Percentiles rank a stretch among this genome's conserved stretches.
These are phyloP conservation scores for Pao palembangensis DNA, from an alignment of 2,113 vertebrate species.

Conservation along the genomic window DNA sequence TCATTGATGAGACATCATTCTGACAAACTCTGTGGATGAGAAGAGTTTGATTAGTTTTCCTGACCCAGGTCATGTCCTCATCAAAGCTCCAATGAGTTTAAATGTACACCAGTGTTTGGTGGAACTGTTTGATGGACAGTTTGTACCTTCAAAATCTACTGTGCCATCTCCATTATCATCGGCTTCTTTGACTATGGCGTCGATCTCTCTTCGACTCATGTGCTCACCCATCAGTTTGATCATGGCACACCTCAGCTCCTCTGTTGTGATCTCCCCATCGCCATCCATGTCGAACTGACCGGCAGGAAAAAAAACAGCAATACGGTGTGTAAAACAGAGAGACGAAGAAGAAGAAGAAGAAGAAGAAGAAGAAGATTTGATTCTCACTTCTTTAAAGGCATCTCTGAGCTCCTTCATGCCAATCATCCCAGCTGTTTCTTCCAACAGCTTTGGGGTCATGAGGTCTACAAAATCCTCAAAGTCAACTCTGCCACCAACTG, in stretches of 20 bases:
- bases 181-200: constrained; percentile 79
- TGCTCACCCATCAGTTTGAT: constrained; percentile 80
- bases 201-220: constrained; percentile 75
- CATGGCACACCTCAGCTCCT: constrained; percentile 80
- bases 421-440: constrained; percentile 85
- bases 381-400: constrained; percentile 84
- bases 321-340: no score
- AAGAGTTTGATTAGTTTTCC: constrained; percentile 1
- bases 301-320: no score
- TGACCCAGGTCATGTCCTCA: not conserved
- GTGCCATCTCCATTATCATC: constrained; percentile 85
- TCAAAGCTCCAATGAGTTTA: not conserved
- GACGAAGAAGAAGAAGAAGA: no score
- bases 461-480: constrained; percentile 88
- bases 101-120: not conserved
- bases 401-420: constrained; percentile 84
- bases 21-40: constrained; percentile 67
- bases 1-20: constrained; percentile 73
- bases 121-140: not conserved
- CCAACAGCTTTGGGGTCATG: constrained; percentile 85
- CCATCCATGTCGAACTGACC: constrained; percentile 83
- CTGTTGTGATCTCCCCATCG: constrained; percentile 82
- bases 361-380: not conserved
- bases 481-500: constrained; percentile 84
- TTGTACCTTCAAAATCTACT: constrained; percentile 84